Percentiles rank a stretch among this genome's conserved stretches.
These are phyloP conservation scores for Hirudinaria manillensis DNA, from an alignment of 2,888 invertebrate species.

Conservation along the genomic window DNA sequence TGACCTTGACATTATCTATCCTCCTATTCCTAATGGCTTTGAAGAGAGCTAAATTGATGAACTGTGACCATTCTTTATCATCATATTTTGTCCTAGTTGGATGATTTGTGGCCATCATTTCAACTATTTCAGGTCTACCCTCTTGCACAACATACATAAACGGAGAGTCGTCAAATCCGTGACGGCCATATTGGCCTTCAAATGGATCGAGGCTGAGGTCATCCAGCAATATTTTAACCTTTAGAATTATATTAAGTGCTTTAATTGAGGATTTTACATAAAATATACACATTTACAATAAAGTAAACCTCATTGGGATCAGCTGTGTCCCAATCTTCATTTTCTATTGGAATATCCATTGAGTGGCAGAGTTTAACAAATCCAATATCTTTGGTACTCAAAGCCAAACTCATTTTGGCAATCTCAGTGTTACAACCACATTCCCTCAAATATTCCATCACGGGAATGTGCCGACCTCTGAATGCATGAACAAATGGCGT, in stretches of 20 bases:
- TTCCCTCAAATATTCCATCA: conserved; percentile 38
- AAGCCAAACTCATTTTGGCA: conserved; percentile 42
- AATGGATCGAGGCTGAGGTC: conserved; percentile 41
- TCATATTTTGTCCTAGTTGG: conserved; percentile 38
- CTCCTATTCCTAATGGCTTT: conserved; percentile 38
- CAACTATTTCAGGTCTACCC: conserved; percentile 39
- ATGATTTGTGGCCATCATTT: conserved; percentile 36
- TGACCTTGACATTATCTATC: conserved; percentile 38
- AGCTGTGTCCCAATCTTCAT: conserved; percentile 41
- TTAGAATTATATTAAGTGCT: neutral
- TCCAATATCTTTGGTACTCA: conserved; percentile 37
- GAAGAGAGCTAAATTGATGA: conserved; percentile 38
- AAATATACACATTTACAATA: conserved; percentile 13
- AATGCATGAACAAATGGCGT: conserved; percentile 42
- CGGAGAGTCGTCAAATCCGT: conserved; percentile 40
- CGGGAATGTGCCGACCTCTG: conserved; percentile 36
- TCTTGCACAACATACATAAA: conserved; percentile 42
- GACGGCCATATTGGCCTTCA: conserved; percentile 40
- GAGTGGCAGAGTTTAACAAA: conserved; percentile 38
- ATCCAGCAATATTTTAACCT: conserved; percentile 16
- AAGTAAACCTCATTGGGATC: conserved; percentile 34
- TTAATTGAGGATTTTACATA: neutral
- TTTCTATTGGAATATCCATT: conserved; percentile 41
- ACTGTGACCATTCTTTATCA: conserved; percentile 33
- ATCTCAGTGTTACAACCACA: conserved; percentile 40